phyloP scores from a whole-genome alignment of 2,888 invertebrate species.

The Cephus rjabovi region DNA sequence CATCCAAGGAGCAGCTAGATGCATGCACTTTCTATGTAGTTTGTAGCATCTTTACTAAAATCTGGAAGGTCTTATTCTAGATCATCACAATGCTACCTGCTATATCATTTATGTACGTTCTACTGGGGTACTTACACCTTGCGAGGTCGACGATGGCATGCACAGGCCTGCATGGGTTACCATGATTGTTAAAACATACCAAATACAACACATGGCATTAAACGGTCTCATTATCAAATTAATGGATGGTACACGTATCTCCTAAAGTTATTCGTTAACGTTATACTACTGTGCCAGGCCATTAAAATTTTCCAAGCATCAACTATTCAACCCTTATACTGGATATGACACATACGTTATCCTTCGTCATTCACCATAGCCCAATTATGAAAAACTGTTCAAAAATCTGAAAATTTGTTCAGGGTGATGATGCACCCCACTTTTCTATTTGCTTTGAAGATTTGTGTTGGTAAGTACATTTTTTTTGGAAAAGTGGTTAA shows the following conservation, averaged over 20 bases:
- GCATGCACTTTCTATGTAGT: slow-evolving; percentile 25
- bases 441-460: too few relatives aligned
- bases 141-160: slow-evolving; percentile 91
- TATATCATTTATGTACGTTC: slow-evolving; percentile 23
- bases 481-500: too few relatives aligned
- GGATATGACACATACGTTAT: background rate
- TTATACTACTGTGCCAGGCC: background rate
- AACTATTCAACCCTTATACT: background rate
- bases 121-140: slow-evolving; percentile 83
- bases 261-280: background rate
- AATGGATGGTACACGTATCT: background rate
- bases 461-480: too few relatives aligned
- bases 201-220: slow-evolving; percentile 49
- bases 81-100: background rate
- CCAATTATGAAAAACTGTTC: background rate
- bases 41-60: background rate
- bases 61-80: background rate
- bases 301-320: background rate
- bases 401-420: too few relatives aligned
- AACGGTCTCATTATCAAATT: slow-evolving; percentile 11
- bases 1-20: slow-evolving; percentile 29
- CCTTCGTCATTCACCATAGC: background rate
- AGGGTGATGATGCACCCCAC: too few relatives aligned
- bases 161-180: slow-evolving; percentile 76
- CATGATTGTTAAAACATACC: slow-evolving; percentile 54